Evolutionary conservation across 2,888 invertebrate species (phyloP).

Genomic region (Sphaerolaimus hirsutus): DNA sequence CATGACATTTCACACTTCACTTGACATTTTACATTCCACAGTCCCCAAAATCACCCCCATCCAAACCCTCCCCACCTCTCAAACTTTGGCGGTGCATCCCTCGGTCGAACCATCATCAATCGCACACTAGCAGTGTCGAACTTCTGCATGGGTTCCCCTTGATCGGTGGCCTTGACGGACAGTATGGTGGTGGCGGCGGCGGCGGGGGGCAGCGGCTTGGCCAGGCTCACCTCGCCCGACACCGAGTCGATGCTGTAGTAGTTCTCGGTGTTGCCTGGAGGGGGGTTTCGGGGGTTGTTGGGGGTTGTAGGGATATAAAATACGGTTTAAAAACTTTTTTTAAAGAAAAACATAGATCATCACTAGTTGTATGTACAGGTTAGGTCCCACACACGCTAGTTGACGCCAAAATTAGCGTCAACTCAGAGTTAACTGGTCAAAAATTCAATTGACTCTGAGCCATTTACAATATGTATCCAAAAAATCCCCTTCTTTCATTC

Average conservation of each 20-base stretch:
- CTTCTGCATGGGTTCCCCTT: constrained; percentile 43
- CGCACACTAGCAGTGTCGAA: constrained; percentile 57
- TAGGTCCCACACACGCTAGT: no score
- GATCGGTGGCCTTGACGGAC: constrained; percentile 51
- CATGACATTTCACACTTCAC: no score
- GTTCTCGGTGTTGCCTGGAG: constrained; percentile 48
- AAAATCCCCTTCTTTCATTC: no score
- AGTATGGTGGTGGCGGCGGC: constrained; percentile 58
- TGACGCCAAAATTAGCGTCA: no score
- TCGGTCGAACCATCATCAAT: constrained; percentile 62
- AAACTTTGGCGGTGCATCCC: constrained; percentile 52
- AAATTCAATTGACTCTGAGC: no score
- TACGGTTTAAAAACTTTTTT: no score
- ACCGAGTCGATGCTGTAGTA: constrained; percentile 14
- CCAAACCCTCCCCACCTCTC: background rate
- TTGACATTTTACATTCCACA: background rate
- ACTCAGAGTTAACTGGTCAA: no score
- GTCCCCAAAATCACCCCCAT: background rate
- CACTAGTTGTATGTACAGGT: no score
- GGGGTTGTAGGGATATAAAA: no score
- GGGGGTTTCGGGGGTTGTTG: background rate
- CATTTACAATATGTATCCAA: no score
- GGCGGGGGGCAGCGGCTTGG: constrained; percentile 8
- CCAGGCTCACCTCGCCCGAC: constrained; percentile 12
- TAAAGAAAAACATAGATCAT: no score